Conservation (phyloP, 2,888 invertebrate species). For the Colletes collaris region DNA sequence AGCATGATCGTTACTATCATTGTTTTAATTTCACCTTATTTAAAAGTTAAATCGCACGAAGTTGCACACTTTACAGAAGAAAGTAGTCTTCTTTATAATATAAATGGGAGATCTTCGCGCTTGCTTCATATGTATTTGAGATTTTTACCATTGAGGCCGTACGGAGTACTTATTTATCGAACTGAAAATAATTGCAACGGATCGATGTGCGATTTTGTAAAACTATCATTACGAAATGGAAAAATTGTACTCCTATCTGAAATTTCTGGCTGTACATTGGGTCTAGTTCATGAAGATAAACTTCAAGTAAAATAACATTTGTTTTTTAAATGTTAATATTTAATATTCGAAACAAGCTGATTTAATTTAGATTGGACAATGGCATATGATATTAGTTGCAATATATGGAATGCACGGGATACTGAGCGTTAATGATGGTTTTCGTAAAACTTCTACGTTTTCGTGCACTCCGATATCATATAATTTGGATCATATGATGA, state of each 20-base stretch:
- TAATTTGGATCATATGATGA: slow-evolving; percentile 81
- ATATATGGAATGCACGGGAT: slow-evolving; percentile 82
- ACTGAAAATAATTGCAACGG: slow-evolving; percentile 79
- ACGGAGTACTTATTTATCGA: slow-evolving; percentile 83
- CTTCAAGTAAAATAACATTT: slow-evolving; percentile 46
- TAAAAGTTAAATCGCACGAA: slow-evolving; percentile 76
- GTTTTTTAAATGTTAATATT: slow-evolving; percentile 4
- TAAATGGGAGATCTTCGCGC: slow-evolving; percentile 80
- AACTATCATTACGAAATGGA: slow-evolving; percentile 60
- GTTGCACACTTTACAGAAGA: slow-evolving; percentile 84
- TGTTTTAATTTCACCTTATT: background rate
- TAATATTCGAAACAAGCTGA: background rate
- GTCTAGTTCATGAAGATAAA: slow-evolving; percentile 48
- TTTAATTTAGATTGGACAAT: slow-evolving; percentile 78
- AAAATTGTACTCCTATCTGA: slow-evolving; percentile 59
- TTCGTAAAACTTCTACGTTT: slow-evolving; percentile 77
- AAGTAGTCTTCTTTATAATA: slow-evolving; percentile 82
- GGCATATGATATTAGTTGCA: slow-evolving; percentile 83
- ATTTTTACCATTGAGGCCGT: slow-evolving; percentile 83
- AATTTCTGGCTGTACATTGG: slow-evolving; percentile 56
- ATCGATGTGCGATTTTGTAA: slow-evolving; percentile 76
- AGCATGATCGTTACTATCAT: background rate
- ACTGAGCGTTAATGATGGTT: slow-evolving; percentile 83
- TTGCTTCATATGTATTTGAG: slow-evolving; percentile 84
- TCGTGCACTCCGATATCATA: slow-evolving; percentile 82